phyloP scores from a whole-genome alignment of 2,797 vertebrate species.

The Vipera ursinii region DNA sequence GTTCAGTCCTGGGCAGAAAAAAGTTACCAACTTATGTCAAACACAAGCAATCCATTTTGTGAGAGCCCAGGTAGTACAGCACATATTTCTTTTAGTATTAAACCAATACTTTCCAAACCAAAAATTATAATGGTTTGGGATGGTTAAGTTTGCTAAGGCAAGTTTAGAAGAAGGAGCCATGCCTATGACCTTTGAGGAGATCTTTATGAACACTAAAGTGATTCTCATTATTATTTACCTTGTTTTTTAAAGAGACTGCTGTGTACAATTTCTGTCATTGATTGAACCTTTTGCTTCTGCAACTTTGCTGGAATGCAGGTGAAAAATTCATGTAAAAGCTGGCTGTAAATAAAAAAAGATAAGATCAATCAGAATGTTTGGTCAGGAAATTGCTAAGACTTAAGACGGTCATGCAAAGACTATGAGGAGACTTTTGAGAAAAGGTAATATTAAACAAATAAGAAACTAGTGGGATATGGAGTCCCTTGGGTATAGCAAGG shows the following conservation, averaged over 20 bases:
- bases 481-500: neutral
- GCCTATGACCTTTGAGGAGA: neutral
- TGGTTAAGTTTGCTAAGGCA: neutral
- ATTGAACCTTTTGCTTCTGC: constrained; percentile 93
- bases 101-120: neutral
- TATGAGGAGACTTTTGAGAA: neutral
- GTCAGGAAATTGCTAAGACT: neutral
- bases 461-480: neutral
- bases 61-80: neutral
- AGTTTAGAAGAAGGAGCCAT: neutral
- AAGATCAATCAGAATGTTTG: neutral
- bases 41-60: neutral
- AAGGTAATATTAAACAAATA: neutral
- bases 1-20: neutral
- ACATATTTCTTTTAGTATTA: neutral
- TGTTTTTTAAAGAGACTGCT: constrained; percentile 91
- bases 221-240: constrained; percentile 71
- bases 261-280: constrained; percentile 93
- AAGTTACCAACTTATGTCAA: neutral
- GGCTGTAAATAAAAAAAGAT: constrained; percentile 70
- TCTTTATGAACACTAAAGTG: neutral
- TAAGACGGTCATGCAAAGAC: neutral
- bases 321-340: constrained; percentile 91
- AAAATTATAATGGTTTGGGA: neutral
- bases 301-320: constrained; percentile 89